Base-by-base conservation (phyloP, 2,113 vertebrate species). In the Mormyrus lacerda region DNA sequence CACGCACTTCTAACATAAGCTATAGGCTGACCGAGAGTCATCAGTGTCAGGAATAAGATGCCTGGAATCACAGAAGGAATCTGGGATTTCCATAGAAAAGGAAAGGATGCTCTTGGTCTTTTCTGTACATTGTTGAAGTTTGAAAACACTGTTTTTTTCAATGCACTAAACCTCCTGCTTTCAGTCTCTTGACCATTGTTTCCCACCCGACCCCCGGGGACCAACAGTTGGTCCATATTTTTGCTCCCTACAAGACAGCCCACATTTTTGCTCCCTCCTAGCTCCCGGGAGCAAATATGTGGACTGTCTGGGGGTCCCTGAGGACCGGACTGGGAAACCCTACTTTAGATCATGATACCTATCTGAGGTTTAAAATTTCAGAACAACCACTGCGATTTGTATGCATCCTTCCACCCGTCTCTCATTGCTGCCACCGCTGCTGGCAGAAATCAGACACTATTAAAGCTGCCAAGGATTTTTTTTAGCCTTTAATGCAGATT, bases 401-500 rank as follows among this genome's bases (percentile, higher is more conserved):
- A 95, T 95, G 93, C 91, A 92, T 93, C 93, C 94, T 89, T 93
- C 91, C 89, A 87, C 90, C 92, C 91, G 91, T 87, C 44, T 24
- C 53, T 58, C 84, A 85, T 50, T 87, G 58, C 89, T 65, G 19
- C 88, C 85, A 87, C 90, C 73, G 85, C 79, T 90, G 90, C 94
- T 93, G 93, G 93, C 91, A 89, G 93, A 88, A 92, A 94, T 93
- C 93, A 93, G 94, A 89, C 92, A 90, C 88, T 93, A 94, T 94
- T 94, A 91, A 91, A 90, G 91, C 90, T 92, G 94, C 93, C 91
- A 88, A 92, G 89, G 91, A 91, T 91, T 94, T 53, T 92, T 89
- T 92, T 92, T 90, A 91, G 89, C 90, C 89, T 89, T 58, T 95
- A 94, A 95, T 95, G 93, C 94, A 93, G 90, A 96, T 95, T 95